These are phyloP conservation scores for Cryptus armator DNA, from an alignment of 2,888 invertebrate species.

Conservation along the genomic window DNA sequence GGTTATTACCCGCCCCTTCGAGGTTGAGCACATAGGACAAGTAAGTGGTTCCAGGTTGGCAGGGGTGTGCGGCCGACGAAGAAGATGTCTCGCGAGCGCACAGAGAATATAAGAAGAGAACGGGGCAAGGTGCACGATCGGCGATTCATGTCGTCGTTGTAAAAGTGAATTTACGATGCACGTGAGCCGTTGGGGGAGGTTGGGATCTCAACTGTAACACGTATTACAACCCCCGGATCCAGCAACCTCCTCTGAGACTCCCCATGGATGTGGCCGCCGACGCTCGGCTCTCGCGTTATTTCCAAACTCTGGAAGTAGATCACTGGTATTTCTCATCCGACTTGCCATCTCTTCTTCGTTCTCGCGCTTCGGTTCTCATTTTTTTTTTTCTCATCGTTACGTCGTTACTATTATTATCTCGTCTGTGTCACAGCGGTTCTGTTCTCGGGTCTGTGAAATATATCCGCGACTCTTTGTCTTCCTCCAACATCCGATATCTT, in stretches of 20 bases:
- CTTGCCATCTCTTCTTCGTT: neutral
- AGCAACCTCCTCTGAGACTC: neutral
- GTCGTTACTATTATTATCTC: slow-evolving; percentile 47
- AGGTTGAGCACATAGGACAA: neutral
- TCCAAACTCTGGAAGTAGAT: slow-evolving; percentile 43
- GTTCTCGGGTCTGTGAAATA: slow-evolving; percentile 34
- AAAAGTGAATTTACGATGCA: slow-evolving; percentile 59
- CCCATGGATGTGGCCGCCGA: neutral
- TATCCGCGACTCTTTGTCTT: slow-evolving; percentile 16
- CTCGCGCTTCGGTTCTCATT: neutral
- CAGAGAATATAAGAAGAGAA: slow-evolving; percentile 2
- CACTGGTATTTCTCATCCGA: slow-evolving; percentile 35
- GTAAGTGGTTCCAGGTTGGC: neutral
- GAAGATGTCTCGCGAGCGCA: neutral
- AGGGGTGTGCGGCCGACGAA: neutral
- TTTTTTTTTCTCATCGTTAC: slow-evolving; percentile 2
- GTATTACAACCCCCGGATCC: slow-evolving; percentile 21
- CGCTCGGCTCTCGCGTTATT: slow-evolving; percentile 12
- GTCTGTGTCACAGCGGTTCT: neutral
- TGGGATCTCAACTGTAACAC: slow-evolving; percentile 19
- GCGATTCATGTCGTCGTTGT: slow-evolving; percentile 50
- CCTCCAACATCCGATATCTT: neutral
- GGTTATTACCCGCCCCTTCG: neutral
- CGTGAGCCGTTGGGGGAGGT: slow-evolving; percentile 6
- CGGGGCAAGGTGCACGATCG: slow-evolving; percentile 31